Percentiles rank a stretch among this genome's conserved stretches.
These are phyloP conservation scores for Tenualosa thibaudeaui DNA, from an alignment of 2,797 vertebrate species.

Conservation along the genomic window DNA sequence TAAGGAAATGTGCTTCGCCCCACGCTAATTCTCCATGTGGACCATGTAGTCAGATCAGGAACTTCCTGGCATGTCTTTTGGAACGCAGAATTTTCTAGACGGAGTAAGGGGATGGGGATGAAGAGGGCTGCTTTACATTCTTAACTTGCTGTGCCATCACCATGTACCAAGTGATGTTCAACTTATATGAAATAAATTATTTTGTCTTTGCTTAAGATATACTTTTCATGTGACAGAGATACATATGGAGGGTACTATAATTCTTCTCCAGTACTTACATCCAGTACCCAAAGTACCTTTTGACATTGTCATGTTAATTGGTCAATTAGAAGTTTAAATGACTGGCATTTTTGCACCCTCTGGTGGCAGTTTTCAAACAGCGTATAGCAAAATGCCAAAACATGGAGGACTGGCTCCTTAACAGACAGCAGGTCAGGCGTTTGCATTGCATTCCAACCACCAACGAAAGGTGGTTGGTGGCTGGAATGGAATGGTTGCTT, in stretches of 20 bases:
- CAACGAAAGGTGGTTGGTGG: too few relatives aligned
- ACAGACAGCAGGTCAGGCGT: too few relatives aligned
- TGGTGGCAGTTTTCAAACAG: background rate
- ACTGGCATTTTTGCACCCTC: background rate
- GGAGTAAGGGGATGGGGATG: background rate
- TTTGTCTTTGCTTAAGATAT: background rate
- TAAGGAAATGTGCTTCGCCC: conserved; percentile 64
- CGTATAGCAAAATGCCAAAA: background rate
- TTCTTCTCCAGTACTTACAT: background rate
- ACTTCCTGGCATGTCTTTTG: conserved; percentile 18
- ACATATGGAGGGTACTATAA: background rate
- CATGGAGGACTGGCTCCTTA: background rate
- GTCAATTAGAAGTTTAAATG: background rate
- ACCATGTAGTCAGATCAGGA: conserved; percentile 39
- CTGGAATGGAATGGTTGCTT: too few relatives aligned
- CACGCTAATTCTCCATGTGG: conserved; percentile 51
- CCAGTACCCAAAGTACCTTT: background rate
- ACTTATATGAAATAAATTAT: background rate
- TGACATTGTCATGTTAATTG: background rate
- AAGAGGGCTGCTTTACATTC: background rate
- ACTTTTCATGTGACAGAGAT: too few relatives aligned
- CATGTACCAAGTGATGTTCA: background rate
- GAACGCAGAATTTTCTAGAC: conserved; percentile 4
- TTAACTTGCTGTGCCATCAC: background rate
- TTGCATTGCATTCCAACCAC: too few relatives aligned